Conservation (phyloP, 2,113 vertebrate species). For the Ceyx margarethae region DNA sequence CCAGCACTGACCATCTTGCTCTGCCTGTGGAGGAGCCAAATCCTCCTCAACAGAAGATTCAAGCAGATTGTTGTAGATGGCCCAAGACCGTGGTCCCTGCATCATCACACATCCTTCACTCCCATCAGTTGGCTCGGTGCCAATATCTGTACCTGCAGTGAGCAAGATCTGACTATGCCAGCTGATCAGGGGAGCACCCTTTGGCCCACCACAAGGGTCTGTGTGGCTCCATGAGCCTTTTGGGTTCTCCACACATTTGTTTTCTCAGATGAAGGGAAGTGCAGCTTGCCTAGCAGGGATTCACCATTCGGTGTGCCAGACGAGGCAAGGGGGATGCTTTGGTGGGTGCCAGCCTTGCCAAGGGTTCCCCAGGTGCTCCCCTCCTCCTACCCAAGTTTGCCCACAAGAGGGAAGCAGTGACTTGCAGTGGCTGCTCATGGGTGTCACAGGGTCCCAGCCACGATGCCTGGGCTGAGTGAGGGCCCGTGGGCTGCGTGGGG, state of each 20-base stretch:
- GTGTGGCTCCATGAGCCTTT: not conserved
- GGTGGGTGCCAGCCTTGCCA: not conserved
- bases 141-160: not conserved
- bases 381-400: not conserved
- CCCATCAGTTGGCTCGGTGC: not conserved
- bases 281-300: accelerated
- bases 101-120: accelerated
- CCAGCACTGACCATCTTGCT: not conserved
- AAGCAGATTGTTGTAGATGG: not conserved
- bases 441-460: not conserved
- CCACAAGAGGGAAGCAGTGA: conserved; percentile 1
- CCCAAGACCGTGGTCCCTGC: not conserved
- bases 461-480: accelerated
- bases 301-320: accelerated
- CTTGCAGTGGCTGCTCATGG: not conserved
- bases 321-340: accelerated
- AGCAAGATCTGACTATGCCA: not conserved
- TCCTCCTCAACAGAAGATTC: not conserved
- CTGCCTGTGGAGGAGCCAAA: not conserved
- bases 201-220: too few species aligned
- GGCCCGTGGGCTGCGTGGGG: not conserved
- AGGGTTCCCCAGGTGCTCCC: not conserved
- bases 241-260: too few species aligned
- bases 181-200: too few species aligned
- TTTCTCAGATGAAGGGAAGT: not conserved